phyloP scores from a whole-genome alignment of 2,888 invertebrate genomes.

The Leucophenga montana region DNA sequence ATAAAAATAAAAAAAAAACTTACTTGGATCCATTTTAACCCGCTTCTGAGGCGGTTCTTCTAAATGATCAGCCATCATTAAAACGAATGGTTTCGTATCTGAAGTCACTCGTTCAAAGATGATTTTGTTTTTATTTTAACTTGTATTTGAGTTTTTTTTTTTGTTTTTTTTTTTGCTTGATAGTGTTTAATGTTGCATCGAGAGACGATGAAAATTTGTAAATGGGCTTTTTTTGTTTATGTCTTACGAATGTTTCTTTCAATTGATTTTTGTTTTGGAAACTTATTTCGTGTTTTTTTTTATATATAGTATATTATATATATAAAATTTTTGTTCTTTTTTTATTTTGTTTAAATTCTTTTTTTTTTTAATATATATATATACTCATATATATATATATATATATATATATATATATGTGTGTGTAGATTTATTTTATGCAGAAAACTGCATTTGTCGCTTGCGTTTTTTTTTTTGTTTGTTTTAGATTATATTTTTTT shows the following conservation, averaged over 20 bases:
- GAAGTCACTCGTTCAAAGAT: no score
- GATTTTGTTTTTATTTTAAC: slow-evolving; percentile 3
- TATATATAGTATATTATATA: slow-evolving; percentile 18
- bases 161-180: background rate
- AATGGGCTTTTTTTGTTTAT: no score
- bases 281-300: slow-evolving; percentile 9
- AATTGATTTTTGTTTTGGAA: slow-evolving; percentile 2
- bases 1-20: slow-evolving; percentile 39
- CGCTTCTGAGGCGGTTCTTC: slow-evolving; percentile 97
- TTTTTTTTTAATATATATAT: no score
- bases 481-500: slow-evolving; percentile 9
- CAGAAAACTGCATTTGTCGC: background rate
- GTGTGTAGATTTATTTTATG: no score
- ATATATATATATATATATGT: background rate
- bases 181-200: no score
- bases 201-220: no score
- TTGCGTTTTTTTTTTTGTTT: slow-evolving; percentile 23
- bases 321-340: background rate
- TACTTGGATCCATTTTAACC: slow-evolving; percentile 81
- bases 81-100: slow-evolving; percentile 28
- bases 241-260: no score
- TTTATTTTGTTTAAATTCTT: background rate
- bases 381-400: background rate
- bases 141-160: background rate
- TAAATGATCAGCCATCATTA: slow-evolving; percentile 93